Conservation (phyloP, 1,140 invertebrate species). For the Bacillus rossius region DNA sequence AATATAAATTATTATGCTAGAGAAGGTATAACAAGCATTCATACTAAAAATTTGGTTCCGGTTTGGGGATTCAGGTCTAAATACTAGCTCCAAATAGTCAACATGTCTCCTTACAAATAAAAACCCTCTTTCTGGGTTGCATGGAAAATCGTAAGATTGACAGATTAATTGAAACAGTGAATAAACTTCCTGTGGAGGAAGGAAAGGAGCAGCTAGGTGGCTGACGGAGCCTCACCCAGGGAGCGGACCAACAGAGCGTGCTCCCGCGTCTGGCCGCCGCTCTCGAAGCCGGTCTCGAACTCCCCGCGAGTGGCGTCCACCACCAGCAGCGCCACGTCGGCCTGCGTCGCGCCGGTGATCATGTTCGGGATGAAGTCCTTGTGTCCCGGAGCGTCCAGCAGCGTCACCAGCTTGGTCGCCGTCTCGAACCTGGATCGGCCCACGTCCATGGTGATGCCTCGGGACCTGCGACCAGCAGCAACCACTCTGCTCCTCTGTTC, state of each 20-base stretch:
- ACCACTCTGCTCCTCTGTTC: too few species aligned
- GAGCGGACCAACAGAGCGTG: constrained; percentile 92
- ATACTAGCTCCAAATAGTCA: too few species aligned
- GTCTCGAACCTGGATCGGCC: constrained; percentile 94
- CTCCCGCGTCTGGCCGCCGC: constrained; percentile 95
- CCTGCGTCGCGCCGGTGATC: constrained; percentile 96
- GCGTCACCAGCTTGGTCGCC: constrained; percentile 70
- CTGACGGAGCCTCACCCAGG: constrained; percentile 65
- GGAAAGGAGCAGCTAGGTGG: too few species aligned
- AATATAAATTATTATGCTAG: too few species aligned
- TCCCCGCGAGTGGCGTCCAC: constrained; percentile 94
- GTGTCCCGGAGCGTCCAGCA: constrained; percentile 97
- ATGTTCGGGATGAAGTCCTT: constrained; percentile 99
- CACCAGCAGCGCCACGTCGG: constrained; percentile 93
- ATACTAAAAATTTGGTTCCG: too few species aligned
- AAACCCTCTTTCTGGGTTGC: too few species aligned
- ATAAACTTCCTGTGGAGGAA: too few species aligned
- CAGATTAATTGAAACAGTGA: too few species aligned
- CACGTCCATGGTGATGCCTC: constrained; percentile 96
- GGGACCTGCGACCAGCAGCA: constrained; percentile 45
- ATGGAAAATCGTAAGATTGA: too few species aligned
- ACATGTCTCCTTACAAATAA: too few species aligned
- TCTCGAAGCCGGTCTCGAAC: constrained; percentile 98
- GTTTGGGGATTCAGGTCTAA: too few species aligned
- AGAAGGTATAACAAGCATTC: too few species aligned